Conservation (phyloP, 2,113 vertebrate species). For the Coryphaenoides rupestris region DNA sequence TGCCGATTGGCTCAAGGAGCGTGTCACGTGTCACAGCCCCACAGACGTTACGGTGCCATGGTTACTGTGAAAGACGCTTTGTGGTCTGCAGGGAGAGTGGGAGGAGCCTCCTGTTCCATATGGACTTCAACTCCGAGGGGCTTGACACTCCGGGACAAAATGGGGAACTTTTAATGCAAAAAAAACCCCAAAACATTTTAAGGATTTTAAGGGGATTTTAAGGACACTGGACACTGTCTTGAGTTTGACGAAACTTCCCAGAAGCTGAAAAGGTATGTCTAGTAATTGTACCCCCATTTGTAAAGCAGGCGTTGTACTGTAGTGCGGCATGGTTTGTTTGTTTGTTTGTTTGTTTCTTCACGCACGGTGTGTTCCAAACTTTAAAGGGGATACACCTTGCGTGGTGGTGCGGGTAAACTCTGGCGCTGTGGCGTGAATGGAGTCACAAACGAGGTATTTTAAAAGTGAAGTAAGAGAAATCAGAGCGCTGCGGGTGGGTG, state of each 20-base stretch:
- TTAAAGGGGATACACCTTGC: too few species aligned
- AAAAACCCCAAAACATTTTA: too few species aligned
- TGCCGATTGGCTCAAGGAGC: conserved; percentile 37
- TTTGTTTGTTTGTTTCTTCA: too few species aligned
- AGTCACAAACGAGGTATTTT: too few species aligned
- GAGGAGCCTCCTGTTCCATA: conserved; percentile 16
- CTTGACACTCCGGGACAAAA: conserved; percentile 11
- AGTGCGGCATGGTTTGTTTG: too few species aligned
- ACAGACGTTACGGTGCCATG: conserved; percentile 71
- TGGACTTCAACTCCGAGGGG: conserved; percentile 29
- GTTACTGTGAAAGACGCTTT: conserved; percentile 75
- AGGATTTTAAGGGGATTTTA: too few species aligned
- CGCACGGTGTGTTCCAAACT: too few species aligned
- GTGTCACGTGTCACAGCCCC: conserved; percentile 25
- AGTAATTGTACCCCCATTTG: neutral
- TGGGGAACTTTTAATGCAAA: neutral
- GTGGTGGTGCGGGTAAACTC: too few species aligned
- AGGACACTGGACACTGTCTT: neutral
- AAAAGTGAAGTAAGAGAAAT: neutral
- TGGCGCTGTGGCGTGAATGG: too few species aligned
- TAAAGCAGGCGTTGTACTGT: too few species aligned
- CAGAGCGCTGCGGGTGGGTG: neutral
- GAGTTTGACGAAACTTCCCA: conserved; percentile 10
- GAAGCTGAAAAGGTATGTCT: neutral
- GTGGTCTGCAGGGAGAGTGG: conserved; percentile 32